phyloP scores from a whole-genome alignment of 2,113 vertebrate genomes.

The Psephotus haematonotus region DNA sequence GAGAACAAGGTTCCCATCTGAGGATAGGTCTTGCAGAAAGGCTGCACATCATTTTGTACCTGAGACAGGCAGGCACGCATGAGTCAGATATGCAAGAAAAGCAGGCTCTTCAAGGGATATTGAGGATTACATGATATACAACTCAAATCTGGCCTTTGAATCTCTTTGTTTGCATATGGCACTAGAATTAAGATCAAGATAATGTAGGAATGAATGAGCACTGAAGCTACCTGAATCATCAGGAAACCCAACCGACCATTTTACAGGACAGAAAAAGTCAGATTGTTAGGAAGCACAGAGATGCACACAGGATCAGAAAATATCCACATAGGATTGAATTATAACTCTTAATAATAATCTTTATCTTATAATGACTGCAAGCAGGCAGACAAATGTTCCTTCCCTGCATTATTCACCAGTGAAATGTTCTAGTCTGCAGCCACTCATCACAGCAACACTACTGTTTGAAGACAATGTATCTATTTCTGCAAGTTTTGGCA shows the following conservation, averaged over 20 bases:
- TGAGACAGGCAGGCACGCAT: not conserved
- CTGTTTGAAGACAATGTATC: not conserved
- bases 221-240: not conserved
- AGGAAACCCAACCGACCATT: not conserved
- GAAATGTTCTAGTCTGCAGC: not conserved
- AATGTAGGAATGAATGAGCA: not conserved
- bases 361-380: not conserved
- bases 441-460: not conserved
- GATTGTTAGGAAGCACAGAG: not conserved
- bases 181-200: constrained; percentile 32
- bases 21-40: not conserved
- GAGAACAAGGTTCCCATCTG: not conserved
- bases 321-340: not conserved
- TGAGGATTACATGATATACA: constrained; percentile 1
- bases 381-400: not conserved
- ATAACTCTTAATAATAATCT: not conserved
- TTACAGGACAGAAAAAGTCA: not conserved
- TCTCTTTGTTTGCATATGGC: not conserved
- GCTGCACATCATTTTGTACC: not conserved
- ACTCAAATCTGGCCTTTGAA: constrained; percentile 1
- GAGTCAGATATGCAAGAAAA: constrained; percentile 16
- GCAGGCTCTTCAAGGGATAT: constrained; percentile 22
- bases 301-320: not conserved
- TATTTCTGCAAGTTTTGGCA: not conserved
- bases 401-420: not conserved